Evolutionary conservation across 1,140 invertebrate species (phyloP), one percentile per base, ranked within the genome.

Genomic region (Apis laboriosa): DNA sequence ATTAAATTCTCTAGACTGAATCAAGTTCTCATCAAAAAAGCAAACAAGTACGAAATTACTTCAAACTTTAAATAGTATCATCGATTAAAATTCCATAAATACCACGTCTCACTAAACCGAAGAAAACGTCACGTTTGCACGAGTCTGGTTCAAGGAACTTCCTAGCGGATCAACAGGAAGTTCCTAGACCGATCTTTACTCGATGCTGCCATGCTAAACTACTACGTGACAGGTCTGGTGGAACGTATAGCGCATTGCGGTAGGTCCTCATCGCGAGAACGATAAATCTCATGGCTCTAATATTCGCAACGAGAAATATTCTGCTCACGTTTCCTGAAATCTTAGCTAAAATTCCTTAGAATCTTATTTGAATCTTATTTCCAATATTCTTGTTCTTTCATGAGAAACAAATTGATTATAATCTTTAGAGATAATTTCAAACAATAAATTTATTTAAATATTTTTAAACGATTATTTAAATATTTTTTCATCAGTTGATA

Each of bases 361-460:
- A 15, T n/a, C 9, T 11, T 43, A 43, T 63, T 13, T 13, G 9
- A 55, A n/a, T 21, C 24, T 24, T 24, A 24, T 24, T 24, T 17
- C 61, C 61, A 9, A 15, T 63, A 43, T 43, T 13, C 12, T 8
- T 21, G 9, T 58, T 11, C 58, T 13, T 15, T 1, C 34, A 43
- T 21, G 8, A 9, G 15, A 43, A 55, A 24, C 60, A 77, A 83
- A 81, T 77, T 72, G 78, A 77, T 55, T 55, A 53, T 71, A 58
- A 56, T 61, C 60, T 43, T 49, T 13, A 9, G 17, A 56, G 60
- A 81, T 77, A 81, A 60, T 68, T 24, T 9, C 8, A 8, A 28
- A 72, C 73, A 71, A 81, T 84, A 84, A 84, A 84, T 84, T 84
- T 79, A 72, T 76, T 74, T 56, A 77, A 56, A 43, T 9, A 66